These are phyloP conservation scores for Hypothenemus hampei DNA, from an alignment of 1,140 invertebrate species.

Conservation along the genomic window DNA sequence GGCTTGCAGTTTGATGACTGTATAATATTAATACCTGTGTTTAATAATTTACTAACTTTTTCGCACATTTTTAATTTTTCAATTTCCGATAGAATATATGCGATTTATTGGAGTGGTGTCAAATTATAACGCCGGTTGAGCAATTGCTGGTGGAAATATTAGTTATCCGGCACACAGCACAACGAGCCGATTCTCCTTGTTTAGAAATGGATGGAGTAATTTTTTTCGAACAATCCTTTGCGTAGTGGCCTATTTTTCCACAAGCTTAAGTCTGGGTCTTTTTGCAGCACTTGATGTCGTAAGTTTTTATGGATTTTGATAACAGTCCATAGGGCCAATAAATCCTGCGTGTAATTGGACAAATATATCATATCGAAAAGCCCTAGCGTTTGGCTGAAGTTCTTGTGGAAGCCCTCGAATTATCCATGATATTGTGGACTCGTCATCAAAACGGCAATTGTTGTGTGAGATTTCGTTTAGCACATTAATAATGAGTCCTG, in stretches of 20 bases:
- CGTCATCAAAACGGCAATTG: too few species aligned
- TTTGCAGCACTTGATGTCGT: background rate
- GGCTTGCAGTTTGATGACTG: background rate
- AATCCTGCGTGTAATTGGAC: background rate
- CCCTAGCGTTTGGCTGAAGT: background rate
- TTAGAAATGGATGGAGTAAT: too few species aligned
- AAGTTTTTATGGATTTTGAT: background rate
- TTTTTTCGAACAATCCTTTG: too few species aligned
- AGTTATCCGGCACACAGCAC: too few species aligned
- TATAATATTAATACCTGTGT: background rate
- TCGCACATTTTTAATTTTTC: constrained; percentile 1
- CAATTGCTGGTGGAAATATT: too few species aligned
- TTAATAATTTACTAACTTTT: background rate
- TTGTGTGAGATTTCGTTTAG: too few species aligned
- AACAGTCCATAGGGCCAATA: background rate
- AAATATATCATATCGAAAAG: background rate
- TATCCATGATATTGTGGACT: background rate
- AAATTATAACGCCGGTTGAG: too few species aligned
- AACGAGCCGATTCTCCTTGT: too few species aligned
- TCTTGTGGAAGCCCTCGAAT: background rate
- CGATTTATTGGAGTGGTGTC: background rate
- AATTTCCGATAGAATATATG: background rate
- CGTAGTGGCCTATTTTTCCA: too few species aligned
- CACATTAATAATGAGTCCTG: too few species aligned
- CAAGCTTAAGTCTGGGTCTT: background rate